These are phyloP conservation scores for Hypena proboscidalis DNA, from an alignment of 2,888 invertebrate genomes.

Conservation along the genomic window DNA sequence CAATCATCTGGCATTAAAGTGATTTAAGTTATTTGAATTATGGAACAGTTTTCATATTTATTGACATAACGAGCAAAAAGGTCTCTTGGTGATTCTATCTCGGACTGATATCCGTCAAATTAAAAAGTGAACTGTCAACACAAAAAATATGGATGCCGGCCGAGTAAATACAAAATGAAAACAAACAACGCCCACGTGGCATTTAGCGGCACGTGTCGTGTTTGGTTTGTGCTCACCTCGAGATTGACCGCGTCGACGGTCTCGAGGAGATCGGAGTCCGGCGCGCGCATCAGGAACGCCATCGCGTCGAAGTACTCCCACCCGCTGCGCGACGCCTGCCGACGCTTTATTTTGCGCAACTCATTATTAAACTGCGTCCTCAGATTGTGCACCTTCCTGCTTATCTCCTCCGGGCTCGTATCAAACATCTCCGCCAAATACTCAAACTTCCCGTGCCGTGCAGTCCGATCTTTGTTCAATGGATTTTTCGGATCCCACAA, in stretches of 20 bases:
- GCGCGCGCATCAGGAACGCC: conserved; percentile 63
- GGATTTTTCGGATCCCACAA: conserved; percentile 72
- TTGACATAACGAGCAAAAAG: too few relatives aligned
- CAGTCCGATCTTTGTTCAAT: conserved; percentile 59
- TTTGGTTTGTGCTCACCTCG: conserved; percentile 55
- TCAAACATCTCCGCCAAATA: conserved; percentile 67
- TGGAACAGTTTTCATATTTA: too few relatives aligned
- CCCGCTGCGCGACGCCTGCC: conserved; percentile 59
- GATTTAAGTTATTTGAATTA: too few relatives aligned
- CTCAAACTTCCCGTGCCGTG: conserved; percentile 62
- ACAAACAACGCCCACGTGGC: conserved; percentile 7
- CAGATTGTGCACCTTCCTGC: conserved; percentile 74
- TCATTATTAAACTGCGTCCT: conserved; percentile 76
- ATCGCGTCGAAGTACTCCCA: conserved; percentile 80
- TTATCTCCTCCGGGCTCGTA: conserved; percentile 72
- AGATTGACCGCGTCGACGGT: conserved; percentile 68
- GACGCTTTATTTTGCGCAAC: conserved; percentile 71
- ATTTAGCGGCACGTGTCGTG: conserved; percentile 3
- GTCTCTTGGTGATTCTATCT: too few relatives aligned
- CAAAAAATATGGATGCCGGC: background rate
- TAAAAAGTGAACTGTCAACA: too few relatives aligned
- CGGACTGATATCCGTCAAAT: too few relatives aligned
- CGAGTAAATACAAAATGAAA: background rate
- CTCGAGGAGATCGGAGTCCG: conserved; percentile 59
- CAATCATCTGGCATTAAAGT: too few relatives aligned